Percentiles rank a stretch among this genome's conserved stretches.
These are phyloP conservation scores for Nanger granti DNA, from an alignment of 2,113 vertebrate species.

Conservation along the genomic window DNA sequence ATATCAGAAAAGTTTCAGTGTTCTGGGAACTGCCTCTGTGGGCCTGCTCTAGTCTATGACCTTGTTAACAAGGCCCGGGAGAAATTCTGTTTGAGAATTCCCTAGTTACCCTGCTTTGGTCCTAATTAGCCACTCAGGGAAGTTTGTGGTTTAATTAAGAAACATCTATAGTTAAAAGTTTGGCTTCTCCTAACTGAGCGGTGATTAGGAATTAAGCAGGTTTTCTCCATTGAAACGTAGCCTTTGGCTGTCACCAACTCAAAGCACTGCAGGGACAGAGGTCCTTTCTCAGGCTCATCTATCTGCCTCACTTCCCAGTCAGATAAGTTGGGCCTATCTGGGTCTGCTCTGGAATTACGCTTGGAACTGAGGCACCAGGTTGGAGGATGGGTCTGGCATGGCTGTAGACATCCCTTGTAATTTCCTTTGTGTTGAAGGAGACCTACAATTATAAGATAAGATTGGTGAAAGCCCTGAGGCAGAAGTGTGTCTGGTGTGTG, in stretches of 20 bases:
- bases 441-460: not conserved
- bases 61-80: not conserved
- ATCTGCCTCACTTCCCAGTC: not conserved
- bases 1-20: slow-evolving; percentile 10
- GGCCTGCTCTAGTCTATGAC: not conserved
- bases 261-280: not conserved
- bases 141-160: slow-evolving; percentile 17
- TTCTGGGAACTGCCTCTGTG: not conserved
- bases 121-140: not conserved
- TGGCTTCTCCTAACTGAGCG: not conserved
- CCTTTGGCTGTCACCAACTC: not conserved
- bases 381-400: not conserved
- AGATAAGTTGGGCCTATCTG: not conserved
- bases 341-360: not conserved
- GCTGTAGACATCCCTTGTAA: not conserved
- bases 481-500: not conserved
- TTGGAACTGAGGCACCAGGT: not conserved
- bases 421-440: not conserved
- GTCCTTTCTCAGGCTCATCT: not conserved
- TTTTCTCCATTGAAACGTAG: not conserved
- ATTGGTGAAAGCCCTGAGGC: not conserved
- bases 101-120: not conserved
- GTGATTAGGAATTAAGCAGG: not conserved
- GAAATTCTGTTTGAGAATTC: not conserved
- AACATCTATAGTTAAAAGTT: slow-evolving; percentile 14